Evolutionary conservation across 2,113 vertebrate genomes (phyloP), one percentile per base, ranked within the genome.

Genomic region (Enhydra lutris): DNA sequence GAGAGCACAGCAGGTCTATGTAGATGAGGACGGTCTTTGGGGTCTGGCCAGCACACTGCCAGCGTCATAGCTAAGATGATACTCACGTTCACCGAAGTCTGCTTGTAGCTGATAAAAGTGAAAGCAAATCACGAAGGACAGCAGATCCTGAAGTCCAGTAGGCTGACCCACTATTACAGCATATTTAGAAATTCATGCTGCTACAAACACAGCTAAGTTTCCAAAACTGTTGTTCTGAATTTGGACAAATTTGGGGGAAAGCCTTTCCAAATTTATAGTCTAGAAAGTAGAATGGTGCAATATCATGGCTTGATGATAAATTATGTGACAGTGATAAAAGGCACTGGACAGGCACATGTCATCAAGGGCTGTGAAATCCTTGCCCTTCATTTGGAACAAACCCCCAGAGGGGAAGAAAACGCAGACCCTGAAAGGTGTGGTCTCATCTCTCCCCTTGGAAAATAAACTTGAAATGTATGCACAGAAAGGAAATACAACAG

Each of bases 291-390:
- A 91, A 87, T n/a, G 89, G 73, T 96, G 59, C 34, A 82, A 63
- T 96, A 96, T 98, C 95, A 97, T 91, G 92, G 65, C 91, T 93
- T 59, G 88, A 79, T 90, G 18, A 5, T 93, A 83, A 97, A 93
- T 93, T 97, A 94, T 76, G 73, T 89, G 47, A 82, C 71, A 78
- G 45, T 42, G 91, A 85, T 96, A 95, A 98, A 97, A 97, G 63
- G 31, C 86, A 36, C 42, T 45, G 57, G 92, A 80, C 45, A 61
- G 92, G 95, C 71, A 78, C 52, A 89, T 78, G 92, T 55, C 88
- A 47, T 21, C 3, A 3, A 80, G 18, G n/a, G 20, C 71, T 76
- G 34, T 94, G 76, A 95, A 93, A 80, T 36, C 45, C 20, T 47
- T 55, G 63, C 59, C 82, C 63, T 94, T 90, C 29, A 4, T 59